These are phyloP conservation scores for Clupea harengus DNA, from an alignment of 2,113 vertebrate genomes.

Conservation along the genomic window DNA sequence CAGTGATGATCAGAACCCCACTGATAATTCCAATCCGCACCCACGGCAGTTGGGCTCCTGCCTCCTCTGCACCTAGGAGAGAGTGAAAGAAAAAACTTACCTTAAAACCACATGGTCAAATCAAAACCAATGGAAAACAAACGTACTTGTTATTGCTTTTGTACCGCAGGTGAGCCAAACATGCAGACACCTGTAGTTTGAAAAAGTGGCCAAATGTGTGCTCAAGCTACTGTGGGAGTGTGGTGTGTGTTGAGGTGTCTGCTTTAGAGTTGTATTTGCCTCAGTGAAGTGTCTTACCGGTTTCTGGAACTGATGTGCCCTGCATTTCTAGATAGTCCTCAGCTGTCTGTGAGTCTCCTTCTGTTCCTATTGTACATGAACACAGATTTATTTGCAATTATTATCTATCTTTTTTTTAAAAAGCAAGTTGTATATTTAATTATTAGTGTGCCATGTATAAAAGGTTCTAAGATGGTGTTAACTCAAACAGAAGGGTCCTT, in stretches of 20 bases:
- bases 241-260: neutral
- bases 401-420: too few species aligned
- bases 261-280: neutral
- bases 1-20: conserved; percentile 50
- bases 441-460: neutral
- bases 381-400: neutral
- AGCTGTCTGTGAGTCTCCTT: neutral
- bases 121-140: neutral
- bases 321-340: neutral
- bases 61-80: neutral
- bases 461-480: neutral
- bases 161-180: too few species aligned
- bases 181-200: neutral
- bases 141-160: neutral
- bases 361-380: neutral
- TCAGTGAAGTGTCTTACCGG: neutral
- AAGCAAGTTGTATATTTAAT: neutral
- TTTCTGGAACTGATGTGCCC: neutral
- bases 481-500: neutral
- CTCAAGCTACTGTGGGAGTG: neutral
- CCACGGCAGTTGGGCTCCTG: conserved; percentile 40
- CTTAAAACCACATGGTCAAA: neutral
- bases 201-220: neutral
- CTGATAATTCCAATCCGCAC: conserved; percentile 48
- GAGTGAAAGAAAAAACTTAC: neutral